Base-by-base conservation (phyloP, 2,113 vertebrate species). In the Hipposideros armiger region DNA sequence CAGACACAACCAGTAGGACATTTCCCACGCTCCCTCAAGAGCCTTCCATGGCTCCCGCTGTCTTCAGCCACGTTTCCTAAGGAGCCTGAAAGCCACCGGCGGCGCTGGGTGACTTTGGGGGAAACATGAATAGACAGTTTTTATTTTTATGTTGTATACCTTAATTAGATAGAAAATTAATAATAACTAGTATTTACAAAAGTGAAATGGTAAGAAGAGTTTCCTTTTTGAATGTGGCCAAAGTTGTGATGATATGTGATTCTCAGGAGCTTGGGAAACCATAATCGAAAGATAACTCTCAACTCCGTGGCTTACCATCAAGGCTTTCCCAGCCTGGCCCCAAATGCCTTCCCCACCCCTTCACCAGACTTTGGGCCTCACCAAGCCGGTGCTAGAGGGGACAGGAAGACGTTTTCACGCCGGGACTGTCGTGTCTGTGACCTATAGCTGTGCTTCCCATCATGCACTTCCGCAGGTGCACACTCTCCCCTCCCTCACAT, bases 391-490 rank as follows among this genome's bases (percentile, higher is more conserved):
- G 52, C 20, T 45, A 0, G 19, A 50, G 19, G 8, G 58, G 10
- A 32, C 58, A 2, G 1, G 70, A 19, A 11, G 47, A 13, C n/a
- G 4, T 17, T 16, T 15, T n/a, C 45, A 26, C n/a, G 2, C 5
- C 5, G 2, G n/a, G 80, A 19, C n/a, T 17, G 0, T 11, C 1
- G 2, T 26, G 17, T 9, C 30, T 8, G 17, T 20, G n/a, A 54
- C 54, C 22, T 1, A 20, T 4, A 0, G 26, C 66, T 20, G 70
- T 36, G 1, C 19, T 62, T 19, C 42, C 32, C 10, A 9, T 60
- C 24, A 11, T 11, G 7, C 47, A 5, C 4, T 8, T n/a, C 54
- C 56, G 2, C 47, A 1, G 4, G 26, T 0, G 0, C 4, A 19
- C 24, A 1, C 14, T 5, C 1, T 1, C 32, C 72, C 28, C n/a